Conservation (phyloP, 2,888 invertebrate genomes). For the Calliopum simillimum region DNA sequence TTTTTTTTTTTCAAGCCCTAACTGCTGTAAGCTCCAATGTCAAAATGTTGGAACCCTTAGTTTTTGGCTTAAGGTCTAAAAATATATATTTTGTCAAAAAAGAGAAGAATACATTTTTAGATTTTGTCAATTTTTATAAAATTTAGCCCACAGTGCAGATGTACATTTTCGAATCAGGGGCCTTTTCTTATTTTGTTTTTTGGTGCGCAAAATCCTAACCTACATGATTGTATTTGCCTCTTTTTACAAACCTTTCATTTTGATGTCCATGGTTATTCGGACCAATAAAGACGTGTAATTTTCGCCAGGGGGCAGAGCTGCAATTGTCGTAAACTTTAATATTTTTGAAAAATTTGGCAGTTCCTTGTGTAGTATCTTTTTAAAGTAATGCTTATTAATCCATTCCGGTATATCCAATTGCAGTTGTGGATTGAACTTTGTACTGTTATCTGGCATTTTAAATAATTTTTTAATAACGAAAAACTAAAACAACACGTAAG, state of each 20-base stretch:
- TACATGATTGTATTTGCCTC: no score
- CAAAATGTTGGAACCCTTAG: no score
- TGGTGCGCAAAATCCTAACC: no score
- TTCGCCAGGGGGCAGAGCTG: conserved; percentile 62
- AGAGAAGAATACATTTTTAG: no score
- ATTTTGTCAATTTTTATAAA: no score
- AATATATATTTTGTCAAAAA: no score
- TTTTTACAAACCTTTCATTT: conserved; percentile 58
- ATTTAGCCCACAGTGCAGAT: no score
- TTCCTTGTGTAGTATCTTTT: conserved; percentile 56
- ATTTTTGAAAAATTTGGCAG: conserved; percentile 55
- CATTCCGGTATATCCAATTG: conserved; percentile 56
- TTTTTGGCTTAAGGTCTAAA: no score
- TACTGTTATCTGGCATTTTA: conserved; percentile 57
- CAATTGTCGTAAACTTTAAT: conserved; percentile 55
- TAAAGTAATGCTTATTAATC: conserved; percentile 59
- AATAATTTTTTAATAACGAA: neutral
- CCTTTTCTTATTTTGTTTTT: no score
- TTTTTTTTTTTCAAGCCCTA: no score
- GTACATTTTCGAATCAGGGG: no score
- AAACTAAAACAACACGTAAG: neutral
- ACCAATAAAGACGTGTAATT: conserved; percentile 62
- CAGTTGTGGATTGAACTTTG: conserved; percentile 47
- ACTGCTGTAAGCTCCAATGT: no score
- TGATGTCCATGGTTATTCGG: conserved; percentile 60